Evolutionary conservation across 2,113 vertebrate species (phyloP).

Genomic region (Podarcis cretensis): DNA sequence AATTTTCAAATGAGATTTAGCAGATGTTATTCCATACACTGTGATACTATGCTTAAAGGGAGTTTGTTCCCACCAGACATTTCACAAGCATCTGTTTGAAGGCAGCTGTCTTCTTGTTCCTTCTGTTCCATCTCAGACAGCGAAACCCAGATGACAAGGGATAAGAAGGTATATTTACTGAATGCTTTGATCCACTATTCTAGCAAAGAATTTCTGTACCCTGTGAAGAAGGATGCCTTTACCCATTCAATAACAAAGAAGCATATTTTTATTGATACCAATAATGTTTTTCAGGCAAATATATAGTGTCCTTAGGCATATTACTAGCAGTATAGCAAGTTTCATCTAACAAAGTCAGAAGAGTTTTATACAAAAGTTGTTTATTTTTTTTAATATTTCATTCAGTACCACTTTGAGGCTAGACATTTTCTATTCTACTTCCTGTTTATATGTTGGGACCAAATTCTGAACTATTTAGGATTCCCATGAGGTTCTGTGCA

Average conservation of each 20-base stretch:
- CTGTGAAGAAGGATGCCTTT: background rate
- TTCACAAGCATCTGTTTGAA: conserved; percentile 71
- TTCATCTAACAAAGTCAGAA: background rate
- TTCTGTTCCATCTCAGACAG: conserved; percentile 68
- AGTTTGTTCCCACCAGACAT: conserved; percentile 61
- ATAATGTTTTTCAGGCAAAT: background rate
- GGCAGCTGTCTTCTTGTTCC: conserved; percentile 44
- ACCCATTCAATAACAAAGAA: conserved; percentile 9
- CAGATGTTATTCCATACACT: conserved; percentile 58
- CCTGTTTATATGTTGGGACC: conserved; percentile 3
- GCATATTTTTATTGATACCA: background rate
- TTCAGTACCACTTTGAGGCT: background rate
- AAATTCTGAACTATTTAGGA: background rate
- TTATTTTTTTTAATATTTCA: background rate
- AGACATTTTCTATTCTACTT: background rate
- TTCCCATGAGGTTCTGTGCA: background rate
- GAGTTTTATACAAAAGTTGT: background rate
- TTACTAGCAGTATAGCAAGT: background rate
- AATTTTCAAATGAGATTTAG: conserved; percentile 61
- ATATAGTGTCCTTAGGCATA: background rate
- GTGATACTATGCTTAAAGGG: conserved; percentile 55
- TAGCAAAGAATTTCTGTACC: background rate
- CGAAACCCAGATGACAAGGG: conserved; percentile 41
- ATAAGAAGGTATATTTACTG: conserved; percentile 12
- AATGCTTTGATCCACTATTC: conserved; percentile 3